These are phyloP conservation scores for Rhinella marina DNA, from an alignment of 2,797 vertebrate species.

Conservation along the genomic window DNA sequence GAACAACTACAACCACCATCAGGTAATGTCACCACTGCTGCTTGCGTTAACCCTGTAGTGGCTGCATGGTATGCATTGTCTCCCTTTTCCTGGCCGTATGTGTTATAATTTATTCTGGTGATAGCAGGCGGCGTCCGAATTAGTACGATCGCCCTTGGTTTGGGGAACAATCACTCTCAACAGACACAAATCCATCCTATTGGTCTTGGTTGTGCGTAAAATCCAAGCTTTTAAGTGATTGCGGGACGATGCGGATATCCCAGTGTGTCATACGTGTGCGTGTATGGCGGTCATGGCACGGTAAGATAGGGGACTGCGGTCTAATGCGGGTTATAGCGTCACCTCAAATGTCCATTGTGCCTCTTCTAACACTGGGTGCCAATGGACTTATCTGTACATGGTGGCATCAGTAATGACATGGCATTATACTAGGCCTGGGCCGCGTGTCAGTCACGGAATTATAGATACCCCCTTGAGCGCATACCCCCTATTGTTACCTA, in stretches of 20 bases:
- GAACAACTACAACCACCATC: constrained; percentile 95
- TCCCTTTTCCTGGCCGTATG: too few species aligned
- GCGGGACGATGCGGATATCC: background rate
- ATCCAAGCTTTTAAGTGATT: background rate
- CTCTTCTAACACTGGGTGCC: background rate
- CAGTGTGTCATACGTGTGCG: background rate
- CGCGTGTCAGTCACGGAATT: background rate
- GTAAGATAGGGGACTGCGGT: background rate
- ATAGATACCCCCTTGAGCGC: background rate
- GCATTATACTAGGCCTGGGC: background rate
- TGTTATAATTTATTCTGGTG: too few species aligned
- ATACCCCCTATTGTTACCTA: background rate
- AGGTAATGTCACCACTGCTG: constrained; percentile 74
- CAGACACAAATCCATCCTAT: background rate
- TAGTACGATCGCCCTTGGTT: too few species aligned
- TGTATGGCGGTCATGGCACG: background rate
- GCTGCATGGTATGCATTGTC: too few species aligned
- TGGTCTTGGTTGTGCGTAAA: background rate
- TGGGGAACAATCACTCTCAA: background rate
- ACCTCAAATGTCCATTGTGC: background rate
- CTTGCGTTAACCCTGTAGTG: too few species aligned
- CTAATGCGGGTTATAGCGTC: background rate
- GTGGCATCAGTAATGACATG: too few species aligned
- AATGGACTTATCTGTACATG: background rate
- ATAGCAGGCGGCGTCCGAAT: too few species aligned